phyloP scores from a whole-genome alignment of 2,113 vertebrate genomes.

The Malurus alboscapulatus region DNA sequence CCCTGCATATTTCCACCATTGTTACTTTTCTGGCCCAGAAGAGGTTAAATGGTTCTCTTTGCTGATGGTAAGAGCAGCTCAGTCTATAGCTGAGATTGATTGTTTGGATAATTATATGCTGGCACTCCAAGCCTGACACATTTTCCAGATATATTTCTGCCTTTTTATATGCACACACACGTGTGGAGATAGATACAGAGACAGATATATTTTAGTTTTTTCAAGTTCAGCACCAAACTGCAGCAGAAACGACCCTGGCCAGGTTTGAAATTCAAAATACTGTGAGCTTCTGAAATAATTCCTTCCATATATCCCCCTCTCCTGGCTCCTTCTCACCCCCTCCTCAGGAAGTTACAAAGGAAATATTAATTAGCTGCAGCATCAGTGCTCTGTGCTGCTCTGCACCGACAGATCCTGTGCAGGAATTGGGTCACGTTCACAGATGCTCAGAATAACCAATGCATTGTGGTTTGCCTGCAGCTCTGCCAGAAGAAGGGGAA shows the following conservation, averaged over 20 bases:
- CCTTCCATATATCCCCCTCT: background rate
- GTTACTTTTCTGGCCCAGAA: background rate
- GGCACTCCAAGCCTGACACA: background rate
- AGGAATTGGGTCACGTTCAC: slow-evolving; percentile 38
- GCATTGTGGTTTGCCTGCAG: background rate
- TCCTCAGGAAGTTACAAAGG: background rate
- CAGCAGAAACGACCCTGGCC: background rate
- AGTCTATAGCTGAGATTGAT: background rate
- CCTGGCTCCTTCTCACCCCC: background rate
- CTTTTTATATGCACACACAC: background rate
- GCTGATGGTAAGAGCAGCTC: background rate
- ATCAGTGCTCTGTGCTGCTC: background rate
- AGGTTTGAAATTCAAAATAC: background rate
- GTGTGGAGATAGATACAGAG: background rate
- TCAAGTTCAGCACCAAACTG: background rate
- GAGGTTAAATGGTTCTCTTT: background rate
- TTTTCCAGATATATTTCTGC: background rate
- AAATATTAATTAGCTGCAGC: slow-evolving; percentile 39
- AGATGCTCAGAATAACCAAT: slow-evolving; percentile 20
- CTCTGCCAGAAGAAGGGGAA: background rate
- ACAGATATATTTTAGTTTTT: rapidly evolving
- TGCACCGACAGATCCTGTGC: background rate
- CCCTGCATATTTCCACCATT: background rate
- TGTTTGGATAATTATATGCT: slow-evolving; percentile 29
- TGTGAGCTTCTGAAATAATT: background rate